Conservation (phyloP, 37 sponge, comb jelly and placozoan genomes). For the Chondrilla cf. caribensis region DNA sequence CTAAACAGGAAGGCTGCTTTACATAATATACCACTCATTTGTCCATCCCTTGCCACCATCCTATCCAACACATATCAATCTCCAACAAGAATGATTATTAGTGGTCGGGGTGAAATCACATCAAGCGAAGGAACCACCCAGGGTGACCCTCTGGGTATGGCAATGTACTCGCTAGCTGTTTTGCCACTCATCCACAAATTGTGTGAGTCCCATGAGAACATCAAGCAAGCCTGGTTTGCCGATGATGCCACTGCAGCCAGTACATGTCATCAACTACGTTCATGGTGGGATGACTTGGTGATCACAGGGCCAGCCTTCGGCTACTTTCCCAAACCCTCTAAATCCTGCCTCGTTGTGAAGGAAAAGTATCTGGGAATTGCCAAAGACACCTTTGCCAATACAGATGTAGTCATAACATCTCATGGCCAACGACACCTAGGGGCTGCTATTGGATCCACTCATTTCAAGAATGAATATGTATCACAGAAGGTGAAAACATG, state of each 20-base stretch:
- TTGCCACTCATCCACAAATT: conserved; percentile 30
- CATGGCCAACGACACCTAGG: neutral
- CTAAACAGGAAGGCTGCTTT: conserved; percentile 27
- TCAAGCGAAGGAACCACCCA: conserved; percentile 50
- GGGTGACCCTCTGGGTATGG: conserved; percentile 44
- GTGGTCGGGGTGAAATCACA: conserved; percentile 13
- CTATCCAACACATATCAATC: conserved; percentile 29
- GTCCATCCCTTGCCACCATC: conserved; percentile 20
- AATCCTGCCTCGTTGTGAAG: neutral
- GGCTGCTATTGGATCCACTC: neutral
- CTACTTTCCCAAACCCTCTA: neutral
- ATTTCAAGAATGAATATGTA: neutral
- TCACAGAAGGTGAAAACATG: neutral
- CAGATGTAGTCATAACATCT: neutral
- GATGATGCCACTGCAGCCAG: neutral
- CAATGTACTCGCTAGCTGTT: conserved; percentile 39
- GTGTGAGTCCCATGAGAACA: neutral
- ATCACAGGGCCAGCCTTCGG: neutral
- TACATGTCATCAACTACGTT: neutral
- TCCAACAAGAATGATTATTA: neutral
- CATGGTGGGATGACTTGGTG: neutral
- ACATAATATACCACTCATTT: conserved; percentile 24
- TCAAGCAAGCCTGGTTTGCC: neutral
- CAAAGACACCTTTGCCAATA: neutral
- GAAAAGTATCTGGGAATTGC: neutral